Evolutionary conservation across 2,113 vertebrate species (phyloP), one percentile per base, ranked within the genome.

Genomic region (Diglossa brunneiventris): DNA sequence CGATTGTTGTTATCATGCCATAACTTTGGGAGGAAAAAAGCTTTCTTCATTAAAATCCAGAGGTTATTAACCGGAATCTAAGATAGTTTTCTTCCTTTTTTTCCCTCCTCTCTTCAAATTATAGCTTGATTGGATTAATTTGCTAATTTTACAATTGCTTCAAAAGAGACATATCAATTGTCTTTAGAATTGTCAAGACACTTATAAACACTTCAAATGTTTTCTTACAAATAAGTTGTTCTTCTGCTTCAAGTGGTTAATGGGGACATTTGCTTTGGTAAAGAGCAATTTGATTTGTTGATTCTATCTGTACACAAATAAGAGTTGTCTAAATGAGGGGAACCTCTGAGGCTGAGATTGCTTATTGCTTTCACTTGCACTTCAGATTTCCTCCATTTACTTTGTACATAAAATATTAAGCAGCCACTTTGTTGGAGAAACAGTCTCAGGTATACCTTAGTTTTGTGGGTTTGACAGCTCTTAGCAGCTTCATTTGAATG

Each of bases 211-310:
- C 75, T 94, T 85, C 44, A 78, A 74, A 82, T 69, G 52, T 56
- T 91, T 91, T 58, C 80, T 77, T 90, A 77, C 24, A 80, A 90
- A 61, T 42, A 82, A 85, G 53, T 79, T 90, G 28, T 80, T 92
- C 53, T 95, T 78, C 66, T 95, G 62, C 81, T 91, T 87, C 42
- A 66, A 79, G 92, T 92, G 75, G 44, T 89, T 95, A 94, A 92
- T 91, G 42, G 78, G 86, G 55, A 73, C 42, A 5, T 91, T 95
- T 68, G 44, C 78, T 76, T 92, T 79, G 12, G 30, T 68, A 56
- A 76, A 82, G 47, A 76, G 62, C 78, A 83, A 9, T 80, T 91
- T 74, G 33, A 46, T 94, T 95, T 95, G 66, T 87, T 95, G 62
- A 83, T 95, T 64, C 44, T 69, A 13, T 79, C 47, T 89, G 21